Base-by-base conservation (phyloP, 1,140 invertebrate species). In the Lasaia peninsularis region DNA sequence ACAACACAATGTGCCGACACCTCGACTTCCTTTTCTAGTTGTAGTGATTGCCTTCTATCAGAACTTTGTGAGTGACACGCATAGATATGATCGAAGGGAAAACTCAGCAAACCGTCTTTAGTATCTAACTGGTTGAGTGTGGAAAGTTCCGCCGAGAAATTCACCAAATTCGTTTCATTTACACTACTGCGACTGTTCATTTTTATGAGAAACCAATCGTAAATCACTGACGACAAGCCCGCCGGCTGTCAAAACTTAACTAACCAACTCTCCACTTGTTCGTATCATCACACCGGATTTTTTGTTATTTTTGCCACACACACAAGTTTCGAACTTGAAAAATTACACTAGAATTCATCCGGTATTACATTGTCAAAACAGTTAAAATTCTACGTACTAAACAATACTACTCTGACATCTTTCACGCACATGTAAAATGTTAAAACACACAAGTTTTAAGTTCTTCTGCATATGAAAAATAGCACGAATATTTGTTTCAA, bases 101-200 rank as follows among this genome's bases (percentile, higher is more conserved):
- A 82, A 70, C 77, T 83, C 57, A 81, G 63, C 60, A 86, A 72
- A 16, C 79, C 68, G 54, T 87, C 82, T 64, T 84, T 86, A n/a
- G 75, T 40, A 28, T 84, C 80, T 63, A 86, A 68, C 67, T 75
- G 78, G 65, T 79, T 81, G 21, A 81, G 66, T 20, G 76, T 74
- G 14, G 76, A 67, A 55, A 81, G 67, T 63, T 85, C 79, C 56
- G 74, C 62, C 63, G 81, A 77, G 68, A 80, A 80, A 76, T 83
- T 84, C 73, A 86, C 78, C 74, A 86, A 78, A 78, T 85, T 86
- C 62, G 73, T 76, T 81, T 86, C 75, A 80, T 85, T 81, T 71
- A 78, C 78, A 73, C 77, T 77, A 79, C 71, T 83, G 66, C 82
- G 82, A 86, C 73, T 84, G 75, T 84, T 87, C 84, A 87, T 87